phyloP scores from a whole-genome alignment of 30 jellyfish, hydroid and myxozoan genomes.

The Aurelia sp. region DNA sequence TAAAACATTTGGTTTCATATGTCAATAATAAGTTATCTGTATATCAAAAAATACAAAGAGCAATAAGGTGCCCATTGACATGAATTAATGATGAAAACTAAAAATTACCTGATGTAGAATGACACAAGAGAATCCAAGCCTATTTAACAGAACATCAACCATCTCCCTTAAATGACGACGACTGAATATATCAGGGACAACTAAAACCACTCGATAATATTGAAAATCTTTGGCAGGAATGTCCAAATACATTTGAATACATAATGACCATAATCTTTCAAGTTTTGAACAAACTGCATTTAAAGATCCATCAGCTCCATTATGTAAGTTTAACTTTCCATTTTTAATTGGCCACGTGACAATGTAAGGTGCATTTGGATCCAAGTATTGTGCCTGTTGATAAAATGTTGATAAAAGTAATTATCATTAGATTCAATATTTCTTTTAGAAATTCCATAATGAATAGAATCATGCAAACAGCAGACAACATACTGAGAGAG shows the following conservation, averaged over 20 bases:
- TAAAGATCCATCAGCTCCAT: slow-evolving; percentile 90
- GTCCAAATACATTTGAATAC: slow-evolving; percentile 90
- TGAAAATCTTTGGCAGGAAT: slow-evolving; percentile 92
- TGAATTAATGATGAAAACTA: background rate
- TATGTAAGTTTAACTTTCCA: slow-evolving; percentile 89
- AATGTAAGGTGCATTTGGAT: slow-evolving; percentile 90
- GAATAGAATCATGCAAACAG: no score
- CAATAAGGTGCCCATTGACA: no score
- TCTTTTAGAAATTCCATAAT: no score
- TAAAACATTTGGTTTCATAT: no score
- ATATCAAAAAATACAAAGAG: no score
- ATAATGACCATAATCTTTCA: slow-evolving; percentile 89
- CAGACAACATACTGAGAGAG: no score
- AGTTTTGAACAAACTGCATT: slow-evolving; percentile 85
- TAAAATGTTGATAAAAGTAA: no score
- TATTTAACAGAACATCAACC: slow-evolving; percentile 72
- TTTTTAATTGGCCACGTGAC: slow-evolving; percentile 83
- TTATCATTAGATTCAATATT: no score
- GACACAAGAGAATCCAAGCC: slow-evolving; percentile 87
- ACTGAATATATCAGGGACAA: slow-evolving; percentile 92
- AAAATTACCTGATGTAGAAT: slow-evolving; percentile 86
- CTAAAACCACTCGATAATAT: slow-evolving; percentile 84
- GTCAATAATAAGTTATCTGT: background rate
- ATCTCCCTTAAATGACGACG: slow-evolving; percentile 78
- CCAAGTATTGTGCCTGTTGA: slow-evolving; percentile 88